Conservation (phyloP, 2,888 invertebrate genomes). For the Lepidonotus clava region DNA sequence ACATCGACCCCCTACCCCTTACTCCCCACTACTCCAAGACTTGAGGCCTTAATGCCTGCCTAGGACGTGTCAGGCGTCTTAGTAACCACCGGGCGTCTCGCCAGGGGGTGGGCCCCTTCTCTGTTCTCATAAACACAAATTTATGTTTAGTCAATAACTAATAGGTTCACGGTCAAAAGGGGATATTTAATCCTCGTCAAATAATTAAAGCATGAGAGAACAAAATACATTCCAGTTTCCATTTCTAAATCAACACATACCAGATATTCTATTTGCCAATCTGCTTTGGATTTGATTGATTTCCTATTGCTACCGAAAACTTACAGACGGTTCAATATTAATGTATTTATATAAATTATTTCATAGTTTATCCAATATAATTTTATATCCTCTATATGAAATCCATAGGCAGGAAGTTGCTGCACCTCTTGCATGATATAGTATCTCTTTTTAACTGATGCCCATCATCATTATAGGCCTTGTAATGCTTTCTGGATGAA, state of each 20-base stretch:
- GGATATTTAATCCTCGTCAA: no score
- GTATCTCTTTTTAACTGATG: background rate
- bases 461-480: background rate
- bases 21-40: no score
- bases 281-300: no score
- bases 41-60: background rate
- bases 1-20: background rate
- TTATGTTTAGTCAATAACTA: background rate
- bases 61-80: background rate
- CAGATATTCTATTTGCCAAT: no score
- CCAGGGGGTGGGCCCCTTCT: background rate
- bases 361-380: background rate
- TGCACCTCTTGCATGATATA: background rate
- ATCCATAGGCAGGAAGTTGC: background rate
- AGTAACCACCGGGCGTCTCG: background rate
- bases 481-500: background rate
- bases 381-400: background rate
- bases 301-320: no score
- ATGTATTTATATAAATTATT: background rate
- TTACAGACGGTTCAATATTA: no score
- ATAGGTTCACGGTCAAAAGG: background rate
- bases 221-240: no score
- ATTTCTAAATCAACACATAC: no score
- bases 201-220: no score
- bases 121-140: background rate